Evolutionary conservation across 2,888 invertebrate genomes (phyloP).

Genomic region (Phanerotoma sp.): DNA sequence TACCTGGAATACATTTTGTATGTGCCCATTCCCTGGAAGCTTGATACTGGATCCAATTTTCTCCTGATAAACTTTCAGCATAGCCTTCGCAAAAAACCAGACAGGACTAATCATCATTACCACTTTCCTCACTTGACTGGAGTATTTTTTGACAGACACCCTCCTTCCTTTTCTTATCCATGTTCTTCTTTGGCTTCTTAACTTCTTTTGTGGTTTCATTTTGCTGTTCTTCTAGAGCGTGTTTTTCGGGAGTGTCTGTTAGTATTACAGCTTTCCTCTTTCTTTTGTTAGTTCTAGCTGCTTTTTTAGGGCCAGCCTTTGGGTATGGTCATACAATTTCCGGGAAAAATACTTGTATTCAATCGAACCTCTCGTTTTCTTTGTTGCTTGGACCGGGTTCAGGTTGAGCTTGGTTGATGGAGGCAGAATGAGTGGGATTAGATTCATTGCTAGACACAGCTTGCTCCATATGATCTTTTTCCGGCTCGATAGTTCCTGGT

Average conservation of each 20-base stretch:
- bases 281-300: constrained; percentile 7
- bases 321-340: constrained; percentile 16
- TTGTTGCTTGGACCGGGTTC: constrained; percentile 48
- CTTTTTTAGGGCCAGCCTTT: constrained; percentile 23
- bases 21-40: constrained; percentile 8
- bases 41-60: constrained; percentile 17
- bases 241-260: constrained; percentile 17
- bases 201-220: constrained; percentile 10
- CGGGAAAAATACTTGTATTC: constrained; percentile 30
- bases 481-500: not conserved
- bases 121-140: constrained; percentile 8
- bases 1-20: constrained; percentile 1
- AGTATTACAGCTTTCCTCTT: constrained; percentile 17
- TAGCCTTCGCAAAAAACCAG: constrained; percentile 14
- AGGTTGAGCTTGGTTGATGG: not conserved
- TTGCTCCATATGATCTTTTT: not conserved
- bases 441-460: not conserved
- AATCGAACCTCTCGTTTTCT: constrained; percentile 47
- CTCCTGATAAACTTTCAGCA: constrained; percentile 3
- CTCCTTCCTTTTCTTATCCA: constrained; percentile 3
- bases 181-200: constrained; percentile 3
- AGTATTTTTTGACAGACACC: constrained; percentile 3
- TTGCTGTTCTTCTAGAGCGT: constrained; percentile 18
- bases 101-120: constrained; percentile 5
- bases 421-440: constrained; percentile 38